phyloP scores from a whole-genome alignment of 2,113 vertebrate genomes.

The Tyto alba region DNA sequence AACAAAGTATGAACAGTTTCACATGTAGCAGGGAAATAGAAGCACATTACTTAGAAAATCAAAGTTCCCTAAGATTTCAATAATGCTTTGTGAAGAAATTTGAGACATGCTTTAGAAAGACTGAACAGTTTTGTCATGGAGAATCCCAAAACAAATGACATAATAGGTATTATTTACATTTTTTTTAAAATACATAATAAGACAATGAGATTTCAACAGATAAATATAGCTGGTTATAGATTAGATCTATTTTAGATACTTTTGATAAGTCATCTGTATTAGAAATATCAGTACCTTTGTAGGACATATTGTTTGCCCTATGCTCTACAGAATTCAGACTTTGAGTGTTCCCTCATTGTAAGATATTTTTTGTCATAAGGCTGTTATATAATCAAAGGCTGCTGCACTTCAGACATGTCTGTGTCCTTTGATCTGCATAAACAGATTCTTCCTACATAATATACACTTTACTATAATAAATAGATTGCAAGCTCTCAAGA shows the following conservation, averaged over 20 bases:
- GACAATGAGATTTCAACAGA: neutral
- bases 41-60: neutral
- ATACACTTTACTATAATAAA: neutral
- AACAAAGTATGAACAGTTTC: neutral
- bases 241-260: neutral
- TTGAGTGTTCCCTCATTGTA: neutral
- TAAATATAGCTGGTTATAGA: neutral
- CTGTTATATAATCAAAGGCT: neutral
- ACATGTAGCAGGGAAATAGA: neutral
- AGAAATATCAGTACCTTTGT: neutral
- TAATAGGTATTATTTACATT: neutral
- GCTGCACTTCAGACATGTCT: neutral
- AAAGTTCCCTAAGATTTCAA: neutral
- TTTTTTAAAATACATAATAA: rapidly evolving
- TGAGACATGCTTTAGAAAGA: neutral
- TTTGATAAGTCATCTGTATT: neutral
- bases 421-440: constrained; percentile 1
- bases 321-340: neutral
- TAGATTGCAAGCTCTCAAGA: constrained; percentile 5
- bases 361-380: neutral
- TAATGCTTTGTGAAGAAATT: neutral
- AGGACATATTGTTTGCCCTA: neutral
- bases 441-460: neutral
- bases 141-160: neutral
- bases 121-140: neutral